Conservation (phyloP, 2,888 invertebrate genomes). For the Brachylomia viminalis region DNA sequence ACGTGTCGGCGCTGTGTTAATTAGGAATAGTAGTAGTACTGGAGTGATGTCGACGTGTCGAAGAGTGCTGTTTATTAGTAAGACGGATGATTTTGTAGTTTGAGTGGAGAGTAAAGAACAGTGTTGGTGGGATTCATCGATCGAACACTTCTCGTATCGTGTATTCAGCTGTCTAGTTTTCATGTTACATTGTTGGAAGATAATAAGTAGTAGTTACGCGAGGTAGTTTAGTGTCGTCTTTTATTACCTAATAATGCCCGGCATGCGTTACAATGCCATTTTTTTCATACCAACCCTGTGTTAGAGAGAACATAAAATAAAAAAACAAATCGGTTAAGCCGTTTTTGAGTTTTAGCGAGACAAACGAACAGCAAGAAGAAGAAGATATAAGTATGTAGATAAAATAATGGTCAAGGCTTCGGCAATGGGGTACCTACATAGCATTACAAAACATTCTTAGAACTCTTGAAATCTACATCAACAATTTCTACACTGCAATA, state of each 20-base stretch:
- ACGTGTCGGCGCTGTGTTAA: conserved; percentile 87
- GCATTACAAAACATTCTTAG: neutral
- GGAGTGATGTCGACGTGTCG: conserved; percentile 59
- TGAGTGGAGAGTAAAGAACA: conserved; percentile 24
- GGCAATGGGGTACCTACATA: too few species aligned
- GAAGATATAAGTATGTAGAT: too few species aligned
- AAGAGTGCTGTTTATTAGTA: conserved; percentile 56
- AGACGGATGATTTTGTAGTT: conserved; percentile 38
- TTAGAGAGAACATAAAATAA: too few species aligned
- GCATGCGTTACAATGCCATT: too few species aligned
- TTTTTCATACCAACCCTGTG: too few species aligned
- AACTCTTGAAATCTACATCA: neutral
- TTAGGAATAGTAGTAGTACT: conserved; percentile 85
- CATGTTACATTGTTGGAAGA: neutral
- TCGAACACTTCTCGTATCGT: neutral
- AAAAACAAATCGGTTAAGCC: too few species aligned
- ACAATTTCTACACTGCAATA: neutral
- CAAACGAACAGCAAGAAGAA: too few species aligned
- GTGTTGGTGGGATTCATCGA: neutral
- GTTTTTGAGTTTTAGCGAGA: too few species aligned
- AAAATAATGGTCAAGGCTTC: too few species aligned
- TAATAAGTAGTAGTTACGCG: neutral
- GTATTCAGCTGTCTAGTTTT: neutral
- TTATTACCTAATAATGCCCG: too few species aligned
- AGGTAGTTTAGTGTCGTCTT: neutral